Evolutionary conservation across 2,797 vertebrate genomes (phyloP).

Genomic region (Nannoperca obscura): DNA sequence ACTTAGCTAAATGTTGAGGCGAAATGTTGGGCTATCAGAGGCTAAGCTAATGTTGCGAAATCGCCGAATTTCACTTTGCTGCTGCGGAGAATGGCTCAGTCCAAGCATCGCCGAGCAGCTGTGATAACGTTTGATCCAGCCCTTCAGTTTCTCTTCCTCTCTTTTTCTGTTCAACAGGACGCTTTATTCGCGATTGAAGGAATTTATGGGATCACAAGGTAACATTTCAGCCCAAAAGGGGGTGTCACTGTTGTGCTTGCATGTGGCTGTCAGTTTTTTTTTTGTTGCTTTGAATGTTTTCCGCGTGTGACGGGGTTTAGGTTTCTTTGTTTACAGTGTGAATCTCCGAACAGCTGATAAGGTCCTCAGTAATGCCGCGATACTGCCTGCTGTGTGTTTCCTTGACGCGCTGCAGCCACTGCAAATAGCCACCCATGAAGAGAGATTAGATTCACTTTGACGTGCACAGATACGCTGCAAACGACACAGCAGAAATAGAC

Average conservation of each 20-base stretch:
- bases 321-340: constrained; percentile 85
- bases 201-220: constrained; percentile 91
- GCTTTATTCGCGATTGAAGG: constrained; percentile 77
- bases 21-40: constrained; percentile 8
- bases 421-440: constrained; percentile 8
- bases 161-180: constrained; percentile 79
- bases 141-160: constrained; percentile 60
- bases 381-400: constrained; percentile 61
- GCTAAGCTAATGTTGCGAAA: constrained; percentile 48
- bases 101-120: constrained; percentile 29
- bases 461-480: constrained; percentile 4
- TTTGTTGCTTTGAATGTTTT: not conserved
- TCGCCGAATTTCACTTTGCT: constrained; percentile 13
- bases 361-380: constrained; percentile 56
- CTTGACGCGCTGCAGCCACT: constrained; percentile 45
- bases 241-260: constrained; percentile 39
- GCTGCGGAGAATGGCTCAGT: constrained; percentile 46
- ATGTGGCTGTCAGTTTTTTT: constrained; percentile 27
- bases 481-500: not conserved
- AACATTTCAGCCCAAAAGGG: constrained; percentile 40
- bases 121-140: constrained; percentile 45
- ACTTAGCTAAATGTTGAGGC: constrained; percentile 23
- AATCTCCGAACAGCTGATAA: constrained; percentile 80
- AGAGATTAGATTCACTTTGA: constrained; percentile 20
- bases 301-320: constrained; percentile 39